Conservation (phyloP, 2,888 invertebrate genomes). For the Penaeus monodon region DNA sequence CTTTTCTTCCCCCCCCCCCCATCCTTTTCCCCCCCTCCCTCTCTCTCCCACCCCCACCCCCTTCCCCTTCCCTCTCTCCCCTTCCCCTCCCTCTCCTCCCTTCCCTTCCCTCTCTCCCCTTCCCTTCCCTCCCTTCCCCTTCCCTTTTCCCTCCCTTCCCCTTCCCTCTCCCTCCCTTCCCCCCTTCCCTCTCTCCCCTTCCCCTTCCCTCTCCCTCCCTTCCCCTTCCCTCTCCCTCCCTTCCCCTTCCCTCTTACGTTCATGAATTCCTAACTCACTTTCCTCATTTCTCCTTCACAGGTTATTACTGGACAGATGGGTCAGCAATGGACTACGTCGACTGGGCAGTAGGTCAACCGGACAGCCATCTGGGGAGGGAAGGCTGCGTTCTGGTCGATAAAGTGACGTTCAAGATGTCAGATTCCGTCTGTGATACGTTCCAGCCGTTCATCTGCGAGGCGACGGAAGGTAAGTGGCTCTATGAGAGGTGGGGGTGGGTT, state of each 20-base stretch:
- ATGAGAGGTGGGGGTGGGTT: too few relatives aligned
- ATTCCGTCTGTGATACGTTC: conserved; percentile 21
- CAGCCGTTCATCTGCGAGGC: conserved; percentile 42
- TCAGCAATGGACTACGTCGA: conserved; percentile 26
- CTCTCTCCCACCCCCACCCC: background rate
- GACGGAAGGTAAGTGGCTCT: background rate
- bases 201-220: background rate
- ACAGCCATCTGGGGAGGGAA: conserved; percentile 17
- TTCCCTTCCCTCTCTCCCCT: background rate
- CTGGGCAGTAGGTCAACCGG: conserved; percentile 27
- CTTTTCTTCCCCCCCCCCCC: background rate
- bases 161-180: too few relatives aligned
- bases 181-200: background rate
- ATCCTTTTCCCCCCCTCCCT: too few relatives aligned
- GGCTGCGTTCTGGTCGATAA: conserved; percentile 17
- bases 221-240: background rate
- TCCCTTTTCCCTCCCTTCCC: too few relatives aligned
- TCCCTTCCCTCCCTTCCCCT: too few relatives aligned
- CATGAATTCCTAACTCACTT: too few relatives aligned
- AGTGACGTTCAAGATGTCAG: conserved; percentile 2
- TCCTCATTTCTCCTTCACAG: background rate
- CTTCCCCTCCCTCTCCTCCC: background rate
- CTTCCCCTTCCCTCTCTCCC: background rate
- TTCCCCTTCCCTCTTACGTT: too few relatives aligned
- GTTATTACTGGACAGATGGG: conserved; percentile 43